phyloP scores from a whole-genome alignment of 2,888 invertebrate species.

The Rhagonycha lutea region DNA sequence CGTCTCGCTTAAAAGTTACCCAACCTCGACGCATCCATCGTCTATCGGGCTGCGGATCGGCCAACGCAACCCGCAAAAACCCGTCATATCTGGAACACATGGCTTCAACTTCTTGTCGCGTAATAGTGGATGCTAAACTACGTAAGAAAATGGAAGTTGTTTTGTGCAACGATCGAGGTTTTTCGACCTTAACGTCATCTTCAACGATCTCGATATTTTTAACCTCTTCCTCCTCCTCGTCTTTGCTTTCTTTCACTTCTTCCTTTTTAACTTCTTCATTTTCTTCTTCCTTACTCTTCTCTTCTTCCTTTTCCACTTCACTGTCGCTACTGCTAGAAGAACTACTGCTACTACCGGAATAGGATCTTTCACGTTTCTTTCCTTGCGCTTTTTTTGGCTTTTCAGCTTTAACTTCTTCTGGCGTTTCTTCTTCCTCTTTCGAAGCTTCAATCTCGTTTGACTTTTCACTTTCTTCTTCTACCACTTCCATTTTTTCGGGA shows the following conservation, averaged over 20 bases:
- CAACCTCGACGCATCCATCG: slow-evolving; percentile 97
- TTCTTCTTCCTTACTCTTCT: slow-evolving; percentile 42
- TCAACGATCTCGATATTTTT: slow-evolving; percentile 55
- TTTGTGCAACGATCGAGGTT: slow-evolving; percentile 82
- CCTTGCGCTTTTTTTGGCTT: slow-evolving; percentile 51
- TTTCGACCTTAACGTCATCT: slow-evolving; percentile 56
- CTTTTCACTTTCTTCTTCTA: slow-evolving; percentile 31
- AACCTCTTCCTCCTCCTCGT: slow-evolving; percentile 56
- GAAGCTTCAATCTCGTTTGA: slow-evolving; percentile 19
- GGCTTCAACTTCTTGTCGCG: slow-evolving; percentile 76
- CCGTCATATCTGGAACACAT: slow-evolving; percentile 75
- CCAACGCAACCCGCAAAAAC: slow-evolving; percentile 92
- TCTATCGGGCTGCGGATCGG: slow-evolving; percentile 95
- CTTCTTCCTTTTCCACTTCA: slow-evolving; percentile 44
- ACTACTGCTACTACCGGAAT: slow-evolving; percentile 59
- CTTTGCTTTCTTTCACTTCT: slow-evolving; percentile 46
- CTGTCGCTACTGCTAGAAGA: slow-evolving; percentile 55
- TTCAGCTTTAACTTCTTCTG: slow-evolving; percentile 40
- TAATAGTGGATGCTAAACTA: slow-evolving; percentile 94
- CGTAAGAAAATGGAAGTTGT: slow-evolving; percentile 96
- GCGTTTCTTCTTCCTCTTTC: slow-evolving; percentile 36
- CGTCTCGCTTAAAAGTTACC: slow-evolving; percentile 96
- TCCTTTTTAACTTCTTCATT: slow-evolving; percentile 47
- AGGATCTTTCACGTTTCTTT: slow-evolving; percentile 56
- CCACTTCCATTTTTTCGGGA: slow-evolving; percentile 21